Evolutionary conservation across 2,797 vertebrate genomes (phyloP).

Genomic region (Moxostoma hubbsi): DNA sequence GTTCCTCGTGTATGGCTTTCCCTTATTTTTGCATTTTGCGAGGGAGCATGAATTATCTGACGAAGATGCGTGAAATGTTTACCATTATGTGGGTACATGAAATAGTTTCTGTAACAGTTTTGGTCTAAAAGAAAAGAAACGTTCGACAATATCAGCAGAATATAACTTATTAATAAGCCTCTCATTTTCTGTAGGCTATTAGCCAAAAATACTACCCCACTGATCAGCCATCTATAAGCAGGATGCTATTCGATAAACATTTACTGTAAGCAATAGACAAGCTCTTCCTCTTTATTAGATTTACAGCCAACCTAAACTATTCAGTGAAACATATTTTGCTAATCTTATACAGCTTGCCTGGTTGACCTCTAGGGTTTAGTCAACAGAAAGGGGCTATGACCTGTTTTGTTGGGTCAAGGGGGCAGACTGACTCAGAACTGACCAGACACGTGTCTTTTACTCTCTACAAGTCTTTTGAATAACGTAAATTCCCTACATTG

Average conservation of each 20-base stretch:
- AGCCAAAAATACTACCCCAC: no score
- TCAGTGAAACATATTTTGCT: no score
- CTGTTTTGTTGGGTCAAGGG: background rate
- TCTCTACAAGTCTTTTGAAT: no score
- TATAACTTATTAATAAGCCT: no score
- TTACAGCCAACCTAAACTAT: background rate
- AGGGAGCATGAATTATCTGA: no score
- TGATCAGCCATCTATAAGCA: background rate
- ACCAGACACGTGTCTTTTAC: conserved; percentile 11
- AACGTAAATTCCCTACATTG: no score
- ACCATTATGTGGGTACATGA: background rate
- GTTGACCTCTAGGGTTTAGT: conserved; percentile 6
- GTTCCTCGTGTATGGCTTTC: no score
- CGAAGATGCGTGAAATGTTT: no score
- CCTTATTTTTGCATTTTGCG: no score
- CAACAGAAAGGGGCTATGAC: background rate
- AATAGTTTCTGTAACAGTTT: background rate
- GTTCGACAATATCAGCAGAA: conserved; percentile 3
- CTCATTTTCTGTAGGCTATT: no score
- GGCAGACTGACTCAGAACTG: background rate
- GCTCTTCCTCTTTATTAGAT: conserved; percentile 2
- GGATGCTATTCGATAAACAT: conserved; percentile 9
- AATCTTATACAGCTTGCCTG: background rate
- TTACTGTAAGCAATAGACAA: conserved; percentile 7
- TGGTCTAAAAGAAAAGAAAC: background rate